A percentile compares a stretch with the other conserved stretches of the same genome.
These are phyloP conservation scores for Tribolium castaneum DNA, from an alignment of 1,140 invertebrate species.

Conservation along the genomic window DNA sequence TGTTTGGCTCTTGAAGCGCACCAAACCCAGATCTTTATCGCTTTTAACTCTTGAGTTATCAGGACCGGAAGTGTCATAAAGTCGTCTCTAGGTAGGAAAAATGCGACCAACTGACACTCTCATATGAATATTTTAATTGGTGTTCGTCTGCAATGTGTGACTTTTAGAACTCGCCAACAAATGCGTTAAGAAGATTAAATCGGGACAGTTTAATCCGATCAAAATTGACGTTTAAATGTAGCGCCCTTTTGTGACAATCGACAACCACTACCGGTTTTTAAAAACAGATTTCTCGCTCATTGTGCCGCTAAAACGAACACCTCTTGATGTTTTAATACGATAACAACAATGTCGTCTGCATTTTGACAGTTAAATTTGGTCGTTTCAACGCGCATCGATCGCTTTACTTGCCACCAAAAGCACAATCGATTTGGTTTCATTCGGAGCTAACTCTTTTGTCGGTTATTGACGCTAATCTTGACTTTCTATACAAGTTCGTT, in stretches of 20 bases:
- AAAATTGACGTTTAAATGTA: constrained; percentile 53
- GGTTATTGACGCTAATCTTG: constrained; percentile 6
- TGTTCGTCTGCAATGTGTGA: constrained; percentile 4
- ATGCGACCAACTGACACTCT: not conserved
- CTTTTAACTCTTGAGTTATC: not conserved
- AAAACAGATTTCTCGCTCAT: constrained; percentile 48
- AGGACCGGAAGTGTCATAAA: not conserved
- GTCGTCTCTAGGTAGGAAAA: not conserved
- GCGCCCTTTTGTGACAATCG: constrained; percentile 43
- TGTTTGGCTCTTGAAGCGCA: not conserved
- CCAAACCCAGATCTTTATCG: not conserved
- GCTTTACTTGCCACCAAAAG: not conserved
- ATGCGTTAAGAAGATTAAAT: constrained; percentile 53
- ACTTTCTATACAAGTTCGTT: constrained; percentile 29
- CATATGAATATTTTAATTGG: constrained; percentile 33
- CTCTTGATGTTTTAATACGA: constrained; percentile 49
- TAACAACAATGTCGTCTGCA: constrained; percentile 33
- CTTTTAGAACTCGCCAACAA: constrained; percentile 47
- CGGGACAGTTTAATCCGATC: constrained; percentile 50
- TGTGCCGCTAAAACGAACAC: constrained; percentile 20
- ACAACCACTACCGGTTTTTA: constrained; percentile 51
- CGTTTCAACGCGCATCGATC: not conserved
- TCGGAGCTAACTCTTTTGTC: constrained; percentile 7
- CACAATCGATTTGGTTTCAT: not conserved
- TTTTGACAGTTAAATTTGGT: constrained; percentile 24